Percentiles rank a stretch among this genome's conserved stretches.
Conservation (phyloP, 2,888 invertebrate species). For the Drosophila recens region DNA sequence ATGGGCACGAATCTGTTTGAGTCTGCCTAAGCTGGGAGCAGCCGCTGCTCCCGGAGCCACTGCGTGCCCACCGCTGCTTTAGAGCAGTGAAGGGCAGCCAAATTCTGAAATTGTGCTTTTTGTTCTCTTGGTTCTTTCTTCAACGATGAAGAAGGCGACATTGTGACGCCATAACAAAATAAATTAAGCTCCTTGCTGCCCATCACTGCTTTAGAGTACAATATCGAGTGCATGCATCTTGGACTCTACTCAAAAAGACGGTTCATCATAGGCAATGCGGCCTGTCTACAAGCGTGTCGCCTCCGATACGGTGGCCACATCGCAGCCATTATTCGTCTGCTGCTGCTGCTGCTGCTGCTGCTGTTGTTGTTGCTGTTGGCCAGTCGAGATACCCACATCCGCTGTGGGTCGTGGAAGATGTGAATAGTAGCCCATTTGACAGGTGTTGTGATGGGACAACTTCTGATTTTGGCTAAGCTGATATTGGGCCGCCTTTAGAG, state of each 20-base stretch:
- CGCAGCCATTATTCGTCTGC: constrained; percentile 61
- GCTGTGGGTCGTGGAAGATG: constrained; percentile 82
- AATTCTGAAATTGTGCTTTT: not conserved
- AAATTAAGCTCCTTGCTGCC: not conserved
- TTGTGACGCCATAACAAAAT: not conserved
- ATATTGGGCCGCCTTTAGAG: constrained; percentile 76
- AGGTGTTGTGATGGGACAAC: constrained; percentile 82
- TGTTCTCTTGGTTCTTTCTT: not conserved
- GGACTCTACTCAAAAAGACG: constrained; percentile 31
- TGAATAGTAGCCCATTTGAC: constrained; percentile 84
- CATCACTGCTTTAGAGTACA: not conserved
- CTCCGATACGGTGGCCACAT: constrained; percentile 88
- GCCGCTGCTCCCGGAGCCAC: too few relatives aligned
- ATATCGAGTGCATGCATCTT: constrained; percentile 1
- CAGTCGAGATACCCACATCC: constrained; percentile 80
- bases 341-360: constrained; percentile 34
- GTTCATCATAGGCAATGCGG: constrained; percentile 19
- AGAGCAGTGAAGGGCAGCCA: not conserved
- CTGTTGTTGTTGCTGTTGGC: constrained; percentile 15
- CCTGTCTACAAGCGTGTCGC: constrained; percentile 89
- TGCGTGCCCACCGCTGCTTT: not conserved
- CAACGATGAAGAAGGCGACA: too few relatives aligned
- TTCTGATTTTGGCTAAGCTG: constrained; percentile 79
- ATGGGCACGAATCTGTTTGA: not conserved
- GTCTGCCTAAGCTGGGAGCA: too few relatives aligned